Evolutionary conservation across 2,888 invertebrate species (phyloP).

Genomic region (Hyles lineata): DNA sequence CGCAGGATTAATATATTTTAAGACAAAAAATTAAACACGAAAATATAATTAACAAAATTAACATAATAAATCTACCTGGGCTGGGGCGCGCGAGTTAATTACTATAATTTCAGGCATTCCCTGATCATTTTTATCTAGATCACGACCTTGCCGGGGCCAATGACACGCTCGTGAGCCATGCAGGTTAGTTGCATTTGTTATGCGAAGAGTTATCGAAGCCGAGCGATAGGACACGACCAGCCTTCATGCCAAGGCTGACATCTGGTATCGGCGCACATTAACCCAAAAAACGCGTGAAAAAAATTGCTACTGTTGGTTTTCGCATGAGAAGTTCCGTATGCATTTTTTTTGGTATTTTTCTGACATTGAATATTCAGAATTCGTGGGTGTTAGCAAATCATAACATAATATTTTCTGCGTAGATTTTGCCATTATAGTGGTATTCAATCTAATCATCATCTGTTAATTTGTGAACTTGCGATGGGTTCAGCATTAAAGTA

Average conservation of each 20-base stretch:
- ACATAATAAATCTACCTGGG: too few species aligned
- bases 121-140: constrained; percentile 8
- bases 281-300: constrained; percentile 50
- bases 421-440: too few species aligned
- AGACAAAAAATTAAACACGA: background rate
- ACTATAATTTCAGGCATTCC: background rate
- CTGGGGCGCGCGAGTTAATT: background rate
- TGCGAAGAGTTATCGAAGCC: constrained; percentile 45
- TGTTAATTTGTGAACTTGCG: too few species aligned
- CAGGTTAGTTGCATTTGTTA: constrained; percentile 44
- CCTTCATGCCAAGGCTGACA: constrained; percentile 57
- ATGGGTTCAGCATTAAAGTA: too few species aligned
- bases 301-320: background rate
- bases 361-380: background rate
- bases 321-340: background rate
- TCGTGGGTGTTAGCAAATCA: background rate
- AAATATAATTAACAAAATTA: too few species aligned
- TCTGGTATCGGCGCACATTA: constrained; percentile 53
- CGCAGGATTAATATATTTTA: background rate
- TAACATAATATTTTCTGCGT: too few species aligned
- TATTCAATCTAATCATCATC: too few species aligned
- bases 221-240: constrained; percentile 46
- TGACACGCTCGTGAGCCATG: constrained; percentile 23
- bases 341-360: background rate
- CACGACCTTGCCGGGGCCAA: constrained; percentile 20